Evolutionary conservation across 2,888 invertebrate species (phyloP).

Genomic region (Cosmia pyralina): DNA sequence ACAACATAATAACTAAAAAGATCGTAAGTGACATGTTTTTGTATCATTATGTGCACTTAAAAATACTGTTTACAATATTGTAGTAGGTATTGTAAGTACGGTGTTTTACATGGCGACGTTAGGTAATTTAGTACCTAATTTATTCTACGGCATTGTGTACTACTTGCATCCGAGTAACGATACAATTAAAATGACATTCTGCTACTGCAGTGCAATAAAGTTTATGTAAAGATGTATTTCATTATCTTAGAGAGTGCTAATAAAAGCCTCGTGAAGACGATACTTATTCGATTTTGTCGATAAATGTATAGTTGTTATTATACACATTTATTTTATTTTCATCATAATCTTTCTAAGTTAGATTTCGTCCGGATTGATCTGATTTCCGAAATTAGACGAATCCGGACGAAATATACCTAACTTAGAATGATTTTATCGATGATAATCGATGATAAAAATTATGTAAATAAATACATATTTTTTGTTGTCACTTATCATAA

Average conservation of each 20-base stretch:
- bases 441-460: too few relatives aligned
- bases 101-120: slow-evolving; percentile 57
- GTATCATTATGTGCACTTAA: slow-evolving; percentile 49
- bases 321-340: too few relatives aligned
- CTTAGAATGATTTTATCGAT: too few relatives aligned
- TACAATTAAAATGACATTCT: slow-evolving; percentile 71
- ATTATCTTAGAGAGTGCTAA: slow-evolving; percentile 19
- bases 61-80: slow-evolving; percentile 45
- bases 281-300: slow-evolving; percentile 29
- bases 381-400: too few relatives aligned
- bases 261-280: slow-evolving; percentile 21
- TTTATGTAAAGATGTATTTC: slow-evolving; percentile 38
- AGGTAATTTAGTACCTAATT: slow-evolving; percentile 61
- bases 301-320: background rate
- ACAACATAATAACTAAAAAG: slow-evolving; percentile 43
- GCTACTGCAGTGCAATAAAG: slow-evolving; percentile 28
- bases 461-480: too few relatives aligned
- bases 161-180: slow-evolving; percentile 53
- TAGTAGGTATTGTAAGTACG: slow-evolving; percentile 24
- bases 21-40: slow-evolving; percentile 45
- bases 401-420: too few relatives aligned
- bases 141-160: slow-evolving; percentile 57
- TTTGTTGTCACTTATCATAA: too few relatives aligned
- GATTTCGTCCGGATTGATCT: too few relatives aligned
- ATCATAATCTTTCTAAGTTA: too few relatives aligned